Conservation (phyloP, 2,113 vertebrate genomes). For the Sylvilagus bachmani region DNA sequence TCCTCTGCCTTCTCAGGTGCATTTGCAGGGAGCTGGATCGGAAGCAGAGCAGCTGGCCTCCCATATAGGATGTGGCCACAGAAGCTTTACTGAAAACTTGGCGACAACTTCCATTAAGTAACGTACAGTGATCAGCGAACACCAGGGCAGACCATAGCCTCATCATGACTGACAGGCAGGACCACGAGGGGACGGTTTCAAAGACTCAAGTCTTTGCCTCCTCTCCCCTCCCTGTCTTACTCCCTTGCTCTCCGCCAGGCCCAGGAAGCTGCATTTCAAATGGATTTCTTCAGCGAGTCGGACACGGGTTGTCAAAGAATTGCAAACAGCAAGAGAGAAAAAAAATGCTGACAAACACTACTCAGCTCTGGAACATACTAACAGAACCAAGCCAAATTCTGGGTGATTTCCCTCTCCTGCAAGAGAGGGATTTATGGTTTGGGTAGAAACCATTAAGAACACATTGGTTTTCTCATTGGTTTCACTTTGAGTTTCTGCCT, state of each 20-base stretch:
- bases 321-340: not conserved
- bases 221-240: not conserved
- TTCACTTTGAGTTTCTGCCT: constrained; percentile 84
- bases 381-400: constrained; percentile 49
- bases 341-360: not conserved
- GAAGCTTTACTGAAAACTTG: not conserved
- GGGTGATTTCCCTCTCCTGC: constrained; percentile 82
- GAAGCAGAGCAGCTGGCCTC: too few species aligned
- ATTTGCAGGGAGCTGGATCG: too few species aligned
- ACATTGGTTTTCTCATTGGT: constrained; percentile 82
- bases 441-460: constrained; percentile 84
- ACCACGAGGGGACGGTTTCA: not conserved
- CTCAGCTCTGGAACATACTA: constrained; percentile 11
- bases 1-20: too few species aligned
- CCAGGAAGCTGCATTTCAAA: constrained; percentile 47
- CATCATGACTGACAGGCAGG: not conserved
- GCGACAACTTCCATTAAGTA: not conserved
- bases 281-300: not conserved
- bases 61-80: too few species aligned
- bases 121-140: not conserved
- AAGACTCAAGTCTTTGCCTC: not conserved
- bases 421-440: constrained; percentile 82
- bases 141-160: not conserved
- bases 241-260: not conserved
- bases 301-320: not conserved